A percentile compares a stretch with the other conserved stretches of the same genome.
phyloP scores from a whole-genome alignment of 2,113 vertebrate genomes.

The Thunnus maccoyii region DNA sequence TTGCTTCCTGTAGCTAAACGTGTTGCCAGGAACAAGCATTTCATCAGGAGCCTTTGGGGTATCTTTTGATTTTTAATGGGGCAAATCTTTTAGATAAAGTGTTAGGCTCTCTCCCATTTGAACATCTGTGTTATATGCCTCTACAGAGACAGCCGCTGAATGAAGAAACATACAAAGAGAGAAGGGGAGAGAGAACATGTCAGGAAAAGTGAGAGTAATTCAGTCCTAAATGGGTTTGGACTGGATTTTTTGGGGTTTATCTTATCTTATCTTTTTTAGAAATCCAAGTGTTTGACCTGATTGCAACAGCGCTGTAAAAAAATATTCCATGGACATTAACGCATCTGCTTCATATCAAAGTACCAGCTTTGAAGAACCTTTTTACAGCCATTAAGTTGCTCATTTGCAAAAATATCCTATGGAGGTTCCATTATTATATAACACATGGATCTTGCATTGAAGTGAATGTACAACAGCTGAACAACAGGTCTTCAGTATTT shows the following conservation, averaged over 20 bases:
- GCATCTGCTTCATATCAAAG: slow-evolving; percentile 11
- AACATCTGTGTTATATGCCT: slow-evolving; percentile 39
- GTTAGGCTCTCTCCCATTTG: slow-evolving; percentile 17
- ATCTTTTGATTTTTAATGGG: slow-evolving; percentile 18
- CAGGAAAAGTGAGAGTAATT: slow-evolving; percentile 36
- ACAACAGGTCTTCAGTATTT: slow-evolving; percentile 13
- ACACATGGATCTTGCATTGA: background rate
- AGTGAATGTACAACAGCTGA: slow-evolving; percentile 5
- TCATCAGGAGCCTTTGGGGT: background rate
- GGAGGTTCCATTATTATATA: background rate
- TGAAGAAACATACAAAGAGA: slow-evolving; percentile 9
- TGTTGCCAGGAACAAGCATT: slow-evolving; percentile 2
- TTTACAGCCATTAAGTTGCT: background rate
- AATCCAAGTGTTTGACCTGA: background rate
- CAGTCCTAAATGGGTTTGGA: slow-evolving; percentile 15
- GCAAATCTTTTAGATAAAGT: slow-evolving; percentile 22
- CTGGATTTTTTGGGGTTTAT: background rate
- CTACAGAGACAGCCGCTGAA: background rate
- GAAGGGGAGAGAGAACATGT: slow-evolving; percentile 32
- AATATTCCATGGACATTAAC: background rate
- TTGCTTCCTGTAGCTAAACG: slow-evolving; percentile 4
- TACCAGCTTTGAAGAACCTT: slow-evolving; percentile 4
- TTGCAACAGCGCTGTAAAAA: background rate
- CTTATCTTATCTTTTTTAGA: background rate
- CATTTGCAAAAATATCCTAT: slow-evolving; percentile 15